A percentile compares a stretch with the other conserved stretches of the same genome.
Conservation (phyloP, 2,113 vertebrate species). For the Onychostoma macrolepis region DNA sequence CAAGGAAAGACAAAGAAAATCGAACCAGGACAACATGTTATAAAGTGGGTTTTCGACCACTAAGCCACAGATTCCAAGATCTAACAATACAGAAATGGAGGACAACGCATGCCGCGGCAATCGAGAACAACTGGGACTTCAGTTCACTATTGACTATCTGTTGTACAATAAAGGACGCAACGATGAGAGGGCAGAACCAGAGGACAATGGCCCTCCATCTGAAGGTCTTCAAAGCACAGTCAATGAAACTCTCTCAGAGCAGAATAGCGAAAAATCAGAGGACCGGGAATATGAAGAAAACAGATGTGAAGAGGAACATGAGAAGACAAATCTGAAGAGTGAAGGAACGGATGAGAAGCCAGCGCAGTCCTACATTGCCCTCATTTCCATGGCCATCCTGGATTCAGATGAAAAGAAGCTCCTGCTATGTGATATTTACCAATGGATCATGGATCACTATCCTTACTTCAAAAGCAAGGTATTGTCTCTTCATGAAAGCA, state of each 20-base stretch:
- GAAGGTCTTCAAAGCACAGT: constrained; percentile 50
- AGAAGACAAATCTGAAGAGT: constrained; percentile 52
- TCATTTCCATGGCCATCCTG: constrained; percentile 85
- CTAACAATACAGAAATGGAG: constrained; percentile 60
- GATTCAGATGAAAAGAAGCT: constrained; percentile 82
- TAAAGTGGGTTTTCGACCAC: neutral
- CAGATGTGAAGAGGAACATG: constrained; percentile 32
- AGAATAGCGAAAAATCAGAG: constrained; percentile 36
- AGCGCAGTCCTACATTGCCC: constrained; percentile 81
- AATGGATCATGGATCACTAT: constrained; percentile 87
- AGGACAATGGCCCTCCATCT: constrained; percentile 52
- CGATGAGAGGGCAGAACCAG: constrained; percentile 57
- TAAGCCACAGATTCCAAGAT: constrained; percentile 2
- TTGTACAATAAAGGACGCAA: constrained; percentile 73
- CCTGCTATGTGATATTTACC: constrained; percentile 85
- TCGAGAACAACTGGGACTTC: constrained; percentile 64
- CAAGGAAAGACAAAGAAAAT: neutral
- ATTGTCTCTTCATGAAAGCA: constrained; percentile 26
- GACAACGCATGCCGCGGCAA: constrained; percentile 55
- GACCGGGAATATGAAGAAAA: constrained; percentile 40
- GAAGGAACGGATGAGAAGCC: constrained; percentile 71
- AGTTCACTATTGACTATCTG: constrained; percentile 83
- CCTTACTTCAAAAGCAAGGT: constrained; percentile 88
- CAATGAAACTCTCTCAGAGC: constrained; percentile 54
- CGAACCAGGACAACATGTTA: neutral